phyloP scores from a whole-genome alignment of 2,113 vertebrate genomes.

The Macquaria australasica region DNA sequence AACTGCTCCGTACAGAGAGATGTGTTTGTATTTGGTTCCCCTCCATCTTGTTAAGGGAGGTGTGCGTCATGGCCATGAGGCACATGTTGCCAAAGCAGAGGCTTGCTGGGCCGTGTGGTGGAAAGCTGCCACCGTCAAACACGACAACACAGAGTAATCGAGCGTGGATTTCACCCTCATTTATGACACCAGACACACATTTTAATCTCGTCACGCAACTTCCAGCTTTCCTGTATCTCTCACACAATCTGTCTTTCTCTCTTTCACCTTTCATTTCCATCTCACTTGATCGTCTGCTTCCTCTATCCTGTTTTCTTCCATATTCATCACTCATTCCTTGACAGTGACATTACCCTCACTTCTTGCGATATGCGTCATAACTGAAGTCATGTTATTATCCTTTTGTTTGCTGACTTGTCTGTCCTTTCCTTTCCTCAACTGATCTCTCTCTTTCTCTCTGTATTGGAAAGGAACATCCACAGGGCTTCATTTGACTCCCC shows the following conservation, averaged over 20 bases:
- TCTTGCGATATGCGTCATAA: not conserved
- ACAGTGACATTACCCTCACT: constrained; percentile 43
- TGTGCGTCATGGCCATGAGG: constrained; percentile 59
- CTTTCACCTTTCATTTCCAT: constrained; percentile 41
- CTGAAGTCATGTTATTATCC: constrained; percentile 20
- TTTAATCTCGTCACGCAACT: constrained; percentile 66
- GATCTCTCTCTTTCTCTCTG: not conserved
- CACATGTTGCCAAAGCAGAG: constrained; percentile 77
- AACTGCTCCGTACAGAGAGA: constrained; percentile 24
- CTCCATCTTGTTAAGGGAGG: not conserved
- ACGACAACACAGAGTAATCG: constrained; percentile 39
- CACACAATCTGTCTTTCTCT: constrained; percentile 13
- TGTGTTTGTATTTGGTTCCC: constrained; percentile 50
- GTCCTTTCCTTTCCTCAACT: not conserved
- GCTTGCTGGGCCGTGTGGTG: constrained; percentile 34
- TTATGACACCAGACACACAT: constrained; percentile 41
- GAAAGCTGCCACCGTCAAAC: constrained; percentile 52
- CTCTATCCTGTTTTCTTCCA: constrained; percentile 50
- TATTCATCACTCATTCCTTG: constrained; percentile 43
- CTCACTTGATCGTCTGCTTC: constrained; percentile 47
- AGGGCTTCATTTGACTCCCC: constrained; percentile 30
- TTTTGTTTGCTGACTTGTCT: constrained; percentile 5
- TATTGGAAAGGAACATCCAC: constrained; percentile 9
- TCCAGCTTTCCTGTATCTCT: constrained; percentile 41
- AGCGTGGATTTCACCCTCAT: constrained; percentile 49